phyloP scores from a whole-genome alignment of 2,888 invertebrate genomes.

The Trichogramma evanescens region DNA sequence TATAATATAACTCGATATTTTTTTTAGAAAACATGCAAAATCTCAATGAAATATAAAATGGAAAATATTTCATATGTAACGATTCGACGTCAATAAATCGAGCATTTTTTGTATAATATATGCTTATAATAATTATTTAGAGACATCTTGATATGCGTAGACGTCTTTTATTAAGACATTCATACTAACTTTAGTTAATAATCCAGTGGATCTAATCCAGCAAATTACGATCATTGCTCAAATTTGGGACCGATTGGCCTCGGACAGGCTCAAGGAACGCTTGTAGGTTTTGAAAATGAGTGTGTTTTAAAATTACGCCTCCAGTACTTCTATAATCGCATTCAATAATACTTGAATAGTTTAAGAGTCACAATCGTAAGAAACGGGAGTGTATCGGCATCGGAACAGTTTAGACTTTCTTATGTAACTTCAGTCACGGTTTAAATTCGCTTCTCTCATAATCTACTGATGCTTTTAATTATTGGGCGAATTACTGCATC shows the following conservation, averaged over 20 bases:
- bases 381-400: constrained; percentile 21
- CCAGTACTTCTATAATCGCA: constrained; percentile 3
- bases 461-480: constrained; percentile 16
- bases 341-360: background rate
- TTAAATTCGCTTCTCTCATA: constrained; percentile 8
- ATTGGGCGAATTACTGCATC: constrained; percentile 29
- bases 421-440: background rate
- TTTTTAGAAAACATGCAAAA: constrained; percentile 8
- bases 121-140: constrained; percentile 8
- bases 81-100: background rate
- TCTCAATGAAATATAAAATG: constrained; percentile 4
- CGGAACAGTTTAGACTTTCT: constrained; percentile 18
- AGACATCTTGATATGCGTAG: constrained; percentile 12
- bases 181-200: background rate
- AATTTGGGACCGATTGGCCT: background rate
- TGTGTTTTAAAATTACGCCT: constrained; percentile 2
- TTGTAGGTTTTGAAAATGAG: background rate
- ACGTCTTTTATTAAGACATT: constrained; percentile 10
- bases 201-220: background rate
- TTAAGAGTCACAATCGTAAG: constrained; percentile 14
- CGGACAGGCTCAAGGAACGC: background rate
- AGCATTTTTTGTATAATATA: background rate
- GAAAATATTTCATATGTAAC: background rate
- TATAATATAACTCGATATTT: background rate
- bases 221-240: background rate